Evolutionary conservation across 2,113 vertebrate species (phyloP).

Genomic region (Lophotis ruficrista): DNA sequence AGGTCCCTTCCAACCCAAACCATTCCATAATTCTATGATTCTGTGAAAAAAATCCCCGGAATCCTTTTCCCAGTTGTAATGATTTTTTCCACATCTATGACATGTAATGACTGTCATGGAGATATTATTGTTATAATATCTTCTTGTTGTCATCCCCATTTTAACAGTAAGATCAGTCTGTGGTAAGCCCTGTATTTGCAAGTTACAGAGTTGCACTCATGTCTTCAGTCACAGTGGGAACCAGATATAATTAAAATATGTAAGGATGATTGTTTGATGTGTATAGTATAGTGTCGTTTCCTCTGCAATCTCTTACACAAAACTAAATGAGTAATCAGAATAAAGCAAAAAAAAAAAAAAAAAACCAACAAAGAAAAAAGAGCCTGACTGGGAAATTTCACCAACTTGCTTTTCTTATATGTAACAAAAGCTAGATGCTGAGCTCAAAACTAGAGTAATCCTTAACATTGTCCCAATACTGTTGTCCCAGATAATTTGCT

Average conservation of each 20-base stretch:
- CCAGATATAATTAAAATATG: neutral
- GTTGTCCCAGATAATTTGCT: neutral
- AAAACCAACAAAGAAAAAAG: neutral
- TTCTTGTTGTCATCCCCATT: neutral
- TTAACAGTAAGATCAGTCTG: neutral
- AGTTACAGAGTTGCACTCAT: neutral
- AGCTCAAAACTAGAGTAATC: neutral
- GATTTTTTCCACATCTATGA: neutral
- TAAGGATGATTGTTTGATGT: neutral
- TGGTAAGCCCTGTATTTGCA: neutral
- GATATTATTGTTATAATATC: neutral
- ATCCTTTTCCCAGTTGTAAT: neutral
- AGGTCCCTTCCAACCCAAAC: too few relatives aligned
- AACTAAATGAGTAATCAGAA: neutral
- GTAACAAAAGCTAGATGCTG: neutral
- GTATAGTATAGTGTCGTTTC: neutral
- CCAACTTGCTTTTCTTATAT: neutral
- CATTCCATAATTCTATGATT: too few relatives aligned
- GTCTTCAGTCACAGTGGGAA: neutral
- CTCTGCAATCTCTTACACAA: neutral
- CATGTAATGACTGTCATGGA: neutral
- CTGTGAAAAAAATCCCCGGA: neutral
- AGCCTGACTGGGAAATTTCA: neutral
- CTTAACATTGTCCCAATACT: neutral
- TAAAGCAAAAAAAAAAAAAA: neutral